Conservation (phyloP, 2,113 vertebrate genomes). For the Cichladusa arquata region DNA sequence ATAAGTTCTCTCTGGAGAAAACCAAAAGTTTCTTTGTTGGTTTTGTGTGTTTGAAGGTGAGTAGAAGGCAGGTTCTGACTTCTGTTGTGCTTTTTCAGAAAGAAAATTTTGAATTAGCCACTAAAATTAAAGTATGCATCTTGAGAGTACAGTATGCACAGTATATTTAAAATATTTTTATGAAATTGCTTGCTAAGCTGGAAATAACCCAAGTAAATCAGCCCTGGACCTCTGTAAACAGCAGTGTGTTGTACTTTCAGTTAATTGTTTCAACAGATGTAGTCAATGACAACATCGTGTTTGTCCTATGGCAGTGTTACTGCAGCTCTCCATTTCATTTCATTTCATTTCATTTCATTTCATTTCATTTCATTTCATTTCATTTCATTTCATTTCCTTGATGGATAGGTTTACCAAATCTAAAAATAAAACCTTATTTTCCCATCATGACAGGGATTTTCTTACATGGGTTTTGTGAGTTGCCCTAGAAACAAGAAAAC, state of each 20-base stretch:
- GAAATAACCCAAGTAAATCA: not conserved
- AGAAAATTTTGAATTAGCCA: not conserved
- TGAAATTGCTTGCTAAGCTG: not conserved
- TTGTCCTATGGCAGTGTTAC: not conserved
- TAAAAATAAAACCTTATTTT: not conserved
- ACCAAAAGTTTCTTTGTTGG: not conserved
- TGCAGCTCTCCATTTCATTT: not conserved
- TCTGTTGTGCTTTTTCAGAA: not conserved
- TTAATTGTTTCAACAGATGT: not conserved
- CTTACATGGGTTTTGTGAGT: not conserved
- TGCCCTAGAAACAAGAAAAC: conserved; percentile 24
- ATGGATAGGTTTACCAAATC: not conserved
- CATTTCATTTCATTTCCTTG: not conserved
- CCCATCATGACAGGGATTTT: not conserved
- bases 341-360: too few species aligned
- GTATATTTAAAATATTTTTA: not conserved
- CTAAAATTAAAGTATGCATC: not conserved
- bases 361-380: not conserved
- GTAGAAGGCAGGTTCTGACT: not conserved
- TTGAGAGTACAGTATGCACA: not conserved
- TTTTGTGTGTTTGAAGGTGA: not conserved
- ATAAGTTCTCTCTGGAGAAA: not conserved
- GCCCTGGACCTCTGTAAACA: not conserved
- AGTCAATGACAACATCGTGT: not conserved
- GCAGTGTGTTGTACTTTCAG: not conserved